Base-by-base conservation (phyloP, 2,888 invertebrate genomes). In the Cosmia pyralina region DNA sequence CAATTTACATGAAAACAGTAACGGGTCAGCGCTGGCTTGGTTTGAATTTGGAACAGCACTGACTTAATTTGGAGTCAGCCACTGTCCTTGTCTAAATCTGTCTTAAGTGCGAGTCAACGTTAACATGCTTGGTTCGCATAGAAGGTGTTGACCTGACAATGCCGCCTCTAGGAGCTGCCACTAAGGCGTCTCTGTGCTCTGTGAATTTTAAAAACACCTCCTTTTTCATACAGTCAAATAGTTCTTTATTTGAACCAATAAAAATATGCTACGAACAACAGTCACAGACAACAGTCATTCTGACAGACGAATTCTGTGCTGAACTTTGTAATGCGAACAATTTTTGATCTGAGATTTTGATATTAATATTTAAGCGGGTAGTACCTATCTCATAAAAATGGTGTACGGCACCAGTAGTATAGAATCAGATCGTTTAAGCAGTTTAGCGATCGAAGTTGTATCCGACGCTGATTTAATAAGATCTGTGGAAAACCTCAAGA, bases 391-490 rank as follows among this genome's bases (percentile, higher is more conserved):
- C 10, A 34, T n/a, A 60, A 79, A 44, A 50, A 79, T 65, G 53
- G 19, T 65, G n/a, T 8, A 34, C 13, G 22, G 46, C 2, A 28
- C 0, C 10, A 8, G 5, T 4, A 75, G 69, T 67, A 11, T 10
- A 10, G 53, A 41, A 15, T 15, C 60, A 1, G 50, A 34, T 0
- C 15, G 19, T 28, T 0, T 41, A 3, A 66, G 57, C 58, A 5
- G 7, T 1, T 34, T 11, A 5, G 3, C 57, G 0, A 0, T 46
- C 2, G 77, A 77, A 0, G 1, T 17, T 0, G 17, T 94, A 1
- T 88, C 90, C 0, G 95, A 95, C 50, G 84, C 88, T 0, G 94
- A 95, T 65, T 83, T 95, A 2, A 79, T 92, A 15, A 93, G 88
- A 75, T 90, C 90, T 75, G 93, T 95, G 0, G 89, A 89, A 53